Percentiles rank a stretch among this genome's conserved stretches.
Conservation (phyloP, 2,888 invertebrate species). For the Neoascia interrupta region DNA sequence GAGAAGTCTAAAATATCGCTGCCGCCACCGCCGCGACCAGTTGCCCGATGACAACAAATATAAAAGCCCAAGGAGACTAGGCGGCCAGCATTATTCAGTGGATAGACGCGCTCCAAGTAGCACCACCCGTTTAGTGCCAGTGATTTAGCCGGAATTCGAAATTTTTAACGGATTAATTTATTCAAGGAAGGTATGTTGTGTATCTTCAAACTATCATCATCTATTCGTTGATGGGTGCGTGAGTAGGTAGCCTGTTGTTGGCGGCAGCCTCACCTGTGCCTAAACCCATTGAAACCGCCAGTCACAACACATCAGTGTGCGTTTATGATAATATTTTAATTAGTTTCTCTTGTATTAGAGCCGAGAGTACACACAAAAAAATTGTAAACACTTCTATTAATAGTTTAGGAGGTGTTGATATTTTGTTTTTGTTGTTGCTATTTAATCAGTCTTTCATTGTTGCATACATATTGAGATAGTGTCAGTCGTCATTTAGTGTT, state of each 20-base stretch:
- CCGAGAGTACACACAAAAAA: too few species aligned
- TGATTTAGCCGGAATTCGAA: constrained; percentile 24
- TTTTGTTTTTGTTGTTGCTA: background rate
- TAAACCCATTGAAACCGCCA: background rate
- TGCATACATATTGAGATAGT: constrained; percentile 3
- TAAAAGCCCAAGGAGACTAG: constrained; percentile 45
- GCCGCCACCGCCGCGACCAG: background rate
- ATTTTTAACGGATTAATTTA: constrained; percentile 24
- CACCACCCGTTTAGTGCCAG: too few species aligned
- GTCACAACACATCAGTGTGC: background rate
- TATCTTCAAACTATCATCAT: background rate
- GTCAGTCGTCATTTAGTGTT: constrained; percentile 32
- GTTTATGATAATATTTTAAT: constrained; percentile 26
- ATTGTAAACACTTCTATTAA: constrained; percentile 48
- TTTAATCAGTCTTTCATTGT: constrained; percentile 10
- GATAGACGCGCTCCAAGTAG: constrained; percentile 10
- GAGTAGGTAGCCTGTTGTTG: background rate
- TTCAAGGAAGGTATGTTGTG: too few species aligned
- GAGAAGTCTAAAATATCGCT: too few species aligned
- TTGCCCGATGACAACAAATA: constrained; percentile 58
- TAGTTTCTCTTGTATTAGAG: constrained; percentile 1
- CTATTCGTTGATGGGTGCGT: too few species aligned
- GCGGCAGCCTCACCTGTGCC: background rate
- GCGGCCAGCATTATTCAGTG: constrained; percentile 35
- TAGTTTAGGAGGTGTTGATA: constrained; percentile 14